phyloP scores from a whole-genome alignment of 2,113 vertebrate species.

The Todiramphus chloris region DNA sequence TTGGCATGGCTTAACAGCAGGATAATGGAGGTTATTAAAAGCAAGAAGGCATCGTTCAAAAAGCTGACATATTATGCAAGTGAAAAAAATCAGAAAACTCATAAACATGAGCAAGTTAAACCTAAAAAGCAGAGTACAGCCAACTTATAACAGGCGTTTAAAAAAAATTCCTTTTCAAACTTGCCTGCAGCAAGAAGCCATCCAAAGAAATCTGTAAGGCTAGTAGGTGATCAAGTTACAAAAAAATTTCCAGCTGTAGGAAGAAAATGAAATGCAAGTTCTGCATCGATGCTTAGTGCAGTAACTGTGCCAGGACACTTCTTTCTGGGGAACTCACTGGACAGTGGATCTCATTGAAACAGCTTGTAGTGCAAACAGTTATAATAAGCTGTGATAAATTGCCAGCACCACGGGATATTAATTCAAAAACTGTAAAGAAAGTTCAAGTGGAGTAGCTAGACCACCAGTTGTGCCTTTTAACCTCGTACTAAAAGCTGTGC shows the following conservation, averaged over 20 bases:
- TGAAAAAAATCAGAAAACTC: not conserved
- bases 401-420: not conserved
- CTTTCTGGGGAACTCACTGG: fast-evolving
- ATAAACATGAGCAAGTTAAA: not conserved
- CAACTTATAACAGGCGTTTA: not conserved
- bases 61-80: not conserved
- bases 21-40: not conserved
- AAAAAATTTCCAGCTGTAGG: not conserved
- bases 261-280: not conserved
- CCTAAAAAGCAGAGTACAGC: not conserved
- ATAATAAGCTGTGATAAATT: not conserved
- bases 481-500: fast-evolving
- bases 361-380: not conserved
- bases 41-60: not conserved
- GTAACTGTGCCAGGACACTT: not conserved
- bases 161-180: not conserved
- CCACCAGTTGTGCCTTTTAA: not conserved
- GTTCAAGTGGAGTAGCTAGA: not conserved
- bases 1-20: not conserved
- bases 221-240: not conserved
- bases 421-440: not conserved
- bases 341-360: not conserved
- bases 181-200: not conserved
- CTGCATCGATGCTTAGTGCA: not conserved
- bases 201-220: not conserved